phyloP scores from a whole-genome alignment of 2,888 invertebrate species.

The Meiosimyza decipiens region DNA sequence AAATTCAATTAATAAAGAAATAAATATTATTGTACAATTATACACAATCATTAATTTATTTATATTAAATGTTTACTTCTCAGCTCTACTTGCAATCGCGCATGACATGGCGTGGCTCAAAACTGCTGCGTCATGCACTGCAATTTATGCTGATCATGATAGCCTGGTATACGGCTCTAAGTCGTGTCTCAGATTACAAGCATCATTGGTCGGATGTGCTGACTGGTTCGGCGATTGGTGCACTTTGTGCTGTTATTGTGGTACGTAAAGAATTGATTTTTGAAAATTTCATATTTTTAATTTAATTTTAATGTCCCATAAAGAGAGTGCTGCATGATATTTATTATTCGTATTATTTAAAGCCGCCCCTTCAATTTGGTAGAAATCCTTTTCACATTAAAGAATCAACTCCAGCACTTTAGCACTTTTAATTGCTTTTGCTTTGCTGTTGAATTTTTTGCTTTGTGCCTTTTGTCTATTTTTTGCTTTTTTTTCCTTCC shows the following conservation, averaged over 20 bases:
- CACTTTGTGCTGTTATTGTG: slow-evolving; percentile 75
- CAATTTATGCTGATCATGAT: slow-evolving; percentile 84
- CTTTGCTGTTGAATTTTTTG: background rate
- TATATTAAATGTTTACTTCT: slow-evolving; percentile 43
- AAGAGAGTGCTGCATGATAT: background rate
- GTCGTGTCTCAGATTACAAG: slow-evolving; percentile 94
- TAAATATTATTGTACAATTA: slow-evolving; percentile 22
- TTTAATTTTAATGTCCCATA: background rate
- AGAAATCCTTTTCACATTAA: too few species aligned
- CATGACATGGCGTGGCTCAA: slow-evolving; percentile 83
- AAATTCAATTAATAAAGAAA: background rate
- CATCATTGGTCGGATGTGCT: slow-evolving; percentile 99
- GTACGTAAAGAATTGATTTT: slow-evolving; percentile 69
- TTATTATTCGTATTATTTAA: background rate
- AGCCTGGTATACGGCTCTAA: slow-evolving; percentile 89
- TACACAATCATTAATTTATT: slow-evolving; percentile 25
- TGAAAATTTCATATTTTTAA: slow-evolving; percentile 2
- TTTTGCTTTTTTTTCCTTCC: background rate
- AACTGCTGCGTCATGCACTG: slow-evolving; percentile 83
- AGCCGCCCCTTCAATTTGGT: background rate
- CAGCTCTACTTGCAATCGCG: slow-evolving; percentile 90
- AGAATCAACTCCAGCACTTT: background rate
- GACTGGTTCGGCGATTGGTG: slow-evolving; percentile 80
- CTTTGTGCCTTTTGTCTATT: background rate
- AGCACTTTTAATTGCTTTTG: slow-evolving; percentile 29